Percentiles rank a stretch among this genome's conserved stretches.
Evolutionary conservation across 1,140 invertebrate genomes (phyloP).

Genomic region (Cotesia chilonis): DNA sequence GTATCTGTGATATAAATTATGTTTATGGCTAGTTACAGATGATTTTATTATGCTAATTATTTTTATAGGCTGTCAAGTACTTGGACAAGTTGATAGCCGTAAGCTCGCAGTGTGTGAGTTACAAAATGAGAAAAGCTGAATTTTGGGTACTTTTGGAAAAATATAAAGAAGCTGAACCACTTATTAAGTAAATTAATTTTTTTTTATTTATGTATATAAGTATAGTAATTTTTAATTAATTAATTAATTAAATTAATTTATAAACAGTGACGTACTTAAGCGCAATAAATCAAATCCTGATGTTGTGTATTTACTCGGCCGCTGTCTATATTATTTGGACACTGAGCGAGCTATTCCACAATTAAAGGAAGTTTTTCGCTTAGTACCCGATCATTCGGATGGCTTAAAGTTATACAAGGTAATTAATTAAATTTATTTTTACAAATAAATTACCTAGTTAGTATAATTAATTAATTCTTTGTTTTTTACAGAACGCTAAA

Average conservation of each 20-base stretch:
- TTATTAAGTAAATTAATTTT: not conserved
- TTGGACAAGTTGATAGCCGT: slow-evolving; percentile 5
- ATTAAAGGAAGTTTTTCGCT: slow-evolving; percentile 9
- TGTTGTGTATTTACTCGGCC: slow-evolving; percentile 10
- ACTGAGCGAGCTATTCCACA: not conserved
- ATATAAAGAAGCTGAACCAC: slow-evolving; percentile 6
- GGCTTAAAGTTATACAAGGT: slow-evolving; percentile 13
- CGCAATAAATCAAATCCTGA: not conserved
- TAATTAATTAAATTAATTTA: not conserved
- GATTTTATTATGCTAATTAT: not conserved
- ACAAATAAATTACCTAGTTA: not conserved
- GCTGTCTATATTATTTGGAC: slow-evolving; percentile 14
- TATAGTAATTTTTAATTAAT: not conserved
- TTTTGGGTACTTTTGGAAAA: not conserved
- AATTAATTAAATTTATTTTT: slow-evolving; percentile 11
- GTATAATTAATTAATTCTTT: not conserved
- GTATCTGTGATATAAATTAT: not conserved
- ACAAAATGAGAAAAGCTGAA: slow-evolving; percentile 11
- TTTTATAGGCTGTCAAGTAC: not conserved
- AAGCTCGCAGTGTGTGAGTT: not conserved
- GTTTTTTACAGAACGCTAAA: slow-evolving; percentile 11
- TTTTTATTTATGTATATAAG: not conserved
- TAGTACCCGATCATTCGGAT: slow-evolving; percentile 15
- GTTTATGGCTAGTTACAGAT: not conserved
- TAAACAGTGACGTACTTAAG: not conserved